Evolutionary conservation across 2,113 vertebrate species (phyloP).

Genomic region (Tachycineta bicolor): DNA sequence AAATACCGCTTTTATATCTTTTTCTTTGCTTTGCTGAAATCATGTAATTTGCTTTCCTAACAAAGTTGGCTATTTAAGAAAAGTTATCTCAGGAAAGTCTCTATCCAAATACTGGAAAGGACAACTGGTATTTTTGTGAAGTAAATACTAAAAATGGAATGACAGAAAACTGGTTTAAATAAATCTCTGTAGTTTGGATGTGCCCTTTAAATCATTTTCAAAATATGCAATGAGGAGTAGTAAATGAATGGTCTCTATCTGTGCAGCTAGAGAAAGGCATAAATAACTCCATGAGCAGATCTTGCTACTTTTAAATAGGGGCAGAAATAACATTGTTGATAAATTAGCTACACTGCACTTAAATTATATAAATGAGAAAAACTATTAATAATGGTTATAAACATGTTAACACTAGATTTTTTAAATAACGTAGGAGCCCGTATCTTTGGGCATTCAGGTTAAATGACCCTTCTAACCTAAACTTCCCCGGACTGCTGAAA

Average conservation of each 20-base stretch:
- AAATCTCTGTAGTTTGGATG: not conserved
- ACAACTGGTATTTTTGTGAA: constrained; percentile 33
- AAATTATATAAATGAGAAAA: constrained; percentile 53
- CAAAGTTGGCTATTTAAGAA: constrained; percentile 49
- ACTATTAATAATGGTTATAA: constrained; percentile 66
- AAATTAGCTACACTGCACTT: constrained; percentile 51
- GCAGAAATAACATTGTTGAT: constrained; percentile 40
- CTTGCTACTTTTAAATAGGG: constrained; percentile 37
- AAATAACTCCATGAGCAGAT: constrained; percentile 51
- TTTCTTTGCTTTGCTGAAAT: constrained; percentile 26
- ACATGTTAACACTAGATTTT: constrained; percentile 43
- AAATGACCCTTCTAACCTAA: constrained; percentile 45
- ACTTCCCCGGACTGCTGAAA: constrained; percentile 19
- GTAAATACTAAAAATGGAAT: constrained; percentile 40
- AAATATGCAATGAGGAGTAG: not conserved
- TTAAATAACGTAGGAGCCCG: constrained; percentile 43
- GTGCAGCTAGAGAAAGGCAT: not conserved
- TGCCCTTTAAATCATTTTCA: not conserved
- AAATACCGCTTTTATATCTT: constrained; percentile 40
- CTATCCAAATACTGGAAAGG: constrained; percentile 49
- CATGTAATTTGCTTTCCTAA: constrained; percentile 37
- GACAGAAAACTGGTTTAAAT: constrained; percentile 45
- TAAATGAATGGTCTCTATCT: not conserved
- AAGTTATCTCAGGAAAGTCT: constrained; percentile 65
- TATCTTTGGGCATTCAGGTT: constrained; percentile 13